These are phyloP conservation scores for Oreochromis aureus DNA, from an alignment of 2,113 vertebrate species.

Conservation along the genomic window DNA sequence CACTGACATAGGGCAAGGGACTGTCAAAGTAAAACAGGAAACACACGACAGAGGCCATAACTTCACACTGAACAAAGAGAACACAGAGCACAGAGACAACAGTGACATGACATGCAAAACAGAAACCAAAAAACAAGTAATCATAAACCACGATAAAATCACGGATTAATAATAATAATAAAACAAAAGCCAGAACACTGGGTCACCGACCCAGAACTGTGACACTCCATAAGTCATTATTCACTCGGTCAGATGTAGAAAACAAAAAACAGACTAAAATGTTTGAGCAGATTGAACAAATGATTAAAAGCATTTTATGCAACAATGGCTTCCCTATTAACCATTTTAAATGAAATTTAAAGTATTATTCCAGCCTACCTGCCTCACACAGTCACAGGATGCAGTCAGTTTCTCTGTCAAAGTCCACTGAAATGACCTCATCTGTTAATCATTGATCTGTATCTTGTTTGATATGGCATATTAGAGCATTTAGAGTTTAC, in stretches of 20 bases:
- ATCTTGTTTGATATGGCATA: not conserved
- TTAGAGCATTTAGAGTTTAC: not conserved
- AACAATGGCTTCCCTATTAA: accelerated
- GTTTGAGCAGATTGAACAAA: not conserved
- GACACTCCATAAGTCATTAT: not conserved
- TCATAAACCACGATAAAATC: not conserved
- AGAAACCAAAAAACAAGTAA: not conserved
- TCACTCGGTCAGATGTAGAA: accelerated
- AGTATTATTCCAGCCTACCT: not conserved
- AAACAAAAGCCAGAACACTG: accelerated
- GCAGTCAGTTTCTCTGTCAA: not conserved
- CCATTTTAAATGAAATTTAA: accelerated
- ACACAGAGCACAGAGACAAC: not conserved
- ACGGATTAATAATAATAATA: not conserved
- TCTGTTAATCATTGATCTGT: not conserved
- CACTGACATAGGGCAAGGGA: accelerated
- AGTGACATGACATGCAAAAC: not conserved
- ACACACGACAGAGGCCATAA: not conserved
- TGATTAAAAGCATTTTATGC: not conserved
- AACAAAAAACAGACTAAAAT: not conserved
- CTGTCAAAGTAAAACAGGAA: not conserved
- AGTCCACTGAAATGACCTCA: not conserved
- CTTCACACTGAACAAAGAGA: accelerated
- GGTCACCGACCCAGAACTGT: not conserved
- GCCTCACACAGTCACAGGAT: accelerated